Conservation (phyloP, 2,797 vertebrate genomes). For the Capromys pilorides region DNA sequence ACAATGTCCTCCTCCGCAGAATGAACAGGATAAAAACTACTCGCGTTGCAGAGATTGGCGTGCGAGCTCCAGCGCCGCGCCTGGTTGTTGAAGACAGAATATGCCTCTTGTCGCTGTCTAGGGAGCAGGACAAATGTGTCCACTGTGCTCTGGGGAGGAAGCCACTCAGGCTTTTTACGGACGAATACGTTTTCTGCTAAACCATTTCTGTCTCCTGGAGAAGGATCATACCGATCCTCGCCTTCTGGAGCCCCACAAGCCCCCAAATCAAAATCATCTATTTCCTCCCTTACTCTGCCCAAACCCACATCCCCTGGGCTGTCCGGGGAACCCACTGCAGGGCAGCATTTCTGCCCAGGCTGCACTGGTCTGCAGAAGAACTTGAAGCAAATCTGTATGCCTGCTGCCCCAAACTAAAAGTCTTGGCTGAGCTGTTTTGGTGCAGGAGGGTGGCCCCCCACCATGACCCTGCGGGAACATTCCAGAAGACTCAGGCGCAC, state of each 20-base stretch:
- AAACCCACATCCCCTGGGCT: not conserved
- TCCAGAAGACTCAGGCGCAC: fast-evolving
- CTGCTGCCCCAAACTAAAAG: not conserved
- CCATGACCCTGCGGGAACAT: not conserved
- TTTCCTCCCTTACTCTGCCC: not conserved
- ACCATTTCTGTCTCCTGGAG: not conserved
- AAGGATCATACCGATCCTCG: not conserved
- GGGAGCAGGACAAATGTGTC: not conserved
- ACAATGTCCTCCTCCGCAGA: conserved; percentile 5
- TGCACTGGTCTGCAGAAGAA: not conserved
- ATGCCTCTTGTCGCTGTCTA: not conserved
- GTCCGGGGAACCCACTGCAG: not conserved
- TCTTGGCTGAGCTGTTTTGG: not conserved
- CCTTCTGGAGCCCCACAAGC: not conserved
- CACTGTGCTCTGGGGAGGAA: not conserved
- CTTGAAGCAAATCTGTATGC: not conserved
- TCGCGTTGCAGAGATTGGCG: not conserved
- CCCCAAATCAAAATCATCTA: not conserved
- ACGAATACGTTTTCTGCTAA: not conserved
- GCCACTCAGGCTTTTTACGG: not conserved
- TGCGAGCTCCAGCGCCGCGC: fast-evolving
- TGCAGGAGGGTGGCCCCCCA: not conserved
- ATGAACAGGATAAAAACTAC: not conserved
- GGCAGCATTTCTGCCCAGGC: fast-evolving
- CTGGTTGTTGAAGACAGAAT: fast-evolving